Evolutionary conservation across 2,888 invertebrate genomes (phyloP), one percentile per base, ranked within the genome.

Genomic region (Cerastis leucographa): DNA sequence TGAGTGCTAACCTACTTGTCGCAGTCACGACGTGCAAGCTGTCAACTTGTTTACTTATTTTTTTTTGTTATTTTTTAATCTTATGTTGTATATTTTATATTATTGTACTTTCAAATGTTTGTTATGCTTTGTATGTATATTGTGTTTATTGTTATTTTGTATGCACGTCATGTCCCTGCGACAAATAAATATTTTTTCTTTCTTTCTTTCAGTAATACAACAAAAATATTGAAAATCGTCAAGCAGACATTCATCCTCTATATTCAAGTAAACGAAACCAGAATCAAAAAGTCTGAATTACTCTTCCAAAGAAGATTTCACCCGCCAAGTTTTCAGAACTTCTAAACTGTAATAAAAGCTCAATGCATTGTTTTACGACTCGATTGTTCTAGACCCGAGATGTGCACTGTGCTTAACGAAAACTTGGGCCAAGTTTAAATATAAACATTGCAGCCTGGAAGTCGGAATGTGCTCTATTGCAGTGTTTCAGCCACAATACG

Each of bases 401-500:
- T 11, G 44, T 69, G 61, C 25, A 44, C 25, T 35, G 29, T 67
- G 51, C 44, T 70, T 62, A 11, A 11, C 1, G 22, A 44, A 61
- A 64, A 70, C 19, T 76, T 64, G 40, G 42, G 29, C 22, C 5
- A 73, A 70, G 54, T 81, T 71, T 72, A 66, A 66, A 66, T 59
- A 71, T 40, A 85, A 82, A 85, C 66, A 74, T 56, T 69, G 54
- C 35, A 71, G 51, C 22, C 62, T 59, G 22, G 29, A 78, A 59
- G 79, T 22, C 12, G 14, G 51, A 19, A 35, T 40, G 35, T 46
- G 61, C 42, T 71, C 22, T 35, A 51, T 82, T 61, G 86, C 64
- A 64, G 42, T 71, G 61, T 74, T 74, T 69, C 74, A 35, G 62
- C 64, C 44, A 85, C 86, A 83, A 83, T 78, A 22, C 68, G 19